phyloP scores from a whole-genome alignment of 2,113 vertebrate species.

The Pangasianodon gigas region DNA sequence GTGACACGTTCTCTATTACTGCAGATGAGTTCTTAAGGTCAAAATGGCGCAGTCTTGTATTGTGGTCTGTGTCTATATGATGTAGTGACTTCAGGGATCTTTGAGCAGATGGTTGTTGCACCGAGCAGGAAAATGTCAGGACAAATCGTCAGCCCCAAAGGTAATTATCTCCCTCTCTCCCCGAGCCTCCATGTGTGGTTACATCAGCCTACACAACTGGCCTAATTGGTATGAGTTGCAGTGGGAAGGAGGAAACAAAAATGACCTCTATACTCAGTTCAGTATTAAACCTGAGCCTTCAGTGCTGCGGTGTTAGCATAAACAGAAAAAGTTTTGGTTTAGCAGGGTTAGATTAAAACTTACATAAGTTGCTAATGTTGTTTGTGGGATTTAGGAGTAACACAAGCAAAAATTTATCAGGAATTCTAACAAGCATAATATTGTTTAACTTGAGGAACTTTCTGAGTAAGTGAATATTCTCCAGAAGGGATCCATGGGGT shows the following conservation, averaged over 20 bases:
- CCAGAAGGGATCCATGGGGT: neutral
- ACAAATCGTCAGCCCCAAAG: constrained; percentile 71
- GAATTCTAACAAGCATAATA: neutral
- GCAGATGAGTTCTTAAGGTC: constrained; percentile 75
- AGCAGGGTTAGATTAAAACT: neutral
- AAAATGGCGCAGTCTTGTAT: constrained; percentile 65
- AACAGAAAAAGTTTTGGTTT: neutral
- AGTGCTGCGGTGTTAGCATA: neutral
- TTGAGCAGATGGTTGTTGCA: constrained; percentile 76
- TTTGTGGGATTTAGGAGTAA: neutral
- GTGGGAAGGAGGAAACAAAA: constrained; percentile 52
- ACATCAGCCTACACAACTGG: constrained; percentile 45
- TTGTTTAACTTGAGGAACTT: neutral
- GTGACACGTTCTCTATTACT: constrained; percentile 51
- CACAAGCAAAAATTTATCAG: neutral
- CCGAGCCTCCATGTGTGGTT: constrained; percentile 48
- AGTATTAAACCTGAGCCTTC: constrained; percentile 33
- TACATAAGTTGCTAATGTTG: neutral
- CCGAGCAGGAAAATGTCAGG: constrained; percentile 75
- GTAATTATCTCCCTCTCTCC: constrained; percentile 65
- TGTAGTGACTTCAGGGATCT: constrained; percentile 71
- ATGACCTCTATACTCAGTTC: constrained; percentile 47
- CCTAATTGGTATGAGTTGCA: constrained; percentile 56
- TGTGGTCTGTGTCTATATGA: constrained; percentile 67
- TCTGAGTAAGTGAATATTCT: neutral